phyloP scores from a whole-genome alignment of 2,888 invertebrate species.

The Scelioninae gen. 1 region DNA sequence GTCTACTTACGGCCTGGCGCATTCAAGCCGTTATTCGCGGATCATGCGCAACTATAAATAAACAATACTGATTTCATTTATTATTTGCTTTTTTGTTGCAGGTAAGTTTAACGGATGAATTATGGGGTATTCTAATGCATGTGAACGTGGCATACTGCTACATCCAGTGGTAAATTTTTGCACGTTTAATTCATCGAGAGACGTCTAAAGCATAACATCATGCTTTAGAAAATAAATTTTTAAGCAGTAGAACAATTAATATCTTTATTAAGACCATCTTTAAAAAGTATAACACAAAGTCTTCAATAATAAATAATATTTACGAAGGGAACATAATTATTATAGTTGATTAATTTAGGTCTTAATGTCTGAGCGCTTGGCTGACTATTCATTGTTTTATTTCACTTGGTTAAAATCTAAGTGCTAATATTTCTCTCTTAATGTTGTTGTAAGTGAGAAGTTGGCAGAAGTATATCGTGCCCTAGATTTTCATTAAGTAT shows the following conservation, averaged over 20 bases:
- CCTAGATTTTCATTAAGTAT: conserved; percentile 9
- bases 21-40: conserved; percentile 20
- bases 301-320: neutral
- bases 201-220: neutral
- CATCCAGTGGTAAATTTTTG: conserved; percentile 18
- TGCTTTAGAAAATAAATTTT: no score
- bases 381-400: neutral
- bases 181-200: neutral
- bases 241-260: no score
- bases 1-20: conserved; percentile 23
- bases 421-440: neutral
- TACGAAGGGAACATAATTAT: neutral
- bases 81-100: conserved; percentile 26
- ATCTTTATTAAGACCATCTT: no score
- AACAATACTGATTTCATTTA: conserved; percentile 17
- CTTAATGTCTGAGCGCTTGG: neutral
- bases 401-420: conserved; percentile 8
- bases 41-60: conserved; percentile 19
- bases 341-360: neutral
- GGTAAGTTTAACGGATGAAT: conserved; percentile 27
- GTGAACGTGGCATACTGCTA: neutral
- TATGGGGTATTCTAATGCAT: neutral
- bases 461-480: conserved; percentile 11
- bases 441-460: conserved; percentile 16
- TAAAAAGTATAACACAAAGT: no score